Base-by-base conservation (phyloP, 1,140 invertebrate genomes). In the Formica exsecta region DNA sequence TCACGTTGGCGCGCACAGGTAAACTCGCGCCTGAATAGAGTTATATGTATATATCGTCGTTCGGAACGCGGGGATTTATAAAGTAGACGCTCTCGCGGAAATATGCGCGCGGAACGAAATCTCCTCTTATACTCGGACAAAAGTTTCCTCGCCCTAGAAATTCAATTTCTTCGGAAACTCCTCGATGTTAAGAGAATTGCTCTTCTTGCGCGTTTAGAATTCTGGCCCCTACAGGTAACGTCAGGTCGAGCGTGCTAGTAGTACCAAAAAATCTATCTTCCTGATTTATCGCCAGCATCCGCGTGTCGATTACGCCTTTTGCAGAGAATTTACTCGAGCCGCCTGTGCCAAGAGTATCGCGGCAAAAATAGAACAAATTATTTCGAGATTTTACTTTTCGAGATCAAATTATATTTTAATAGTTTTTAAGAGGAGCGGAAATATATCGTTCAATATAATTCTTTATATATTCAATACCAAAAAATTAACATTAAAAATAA, bases 1-100 rank as follows among this genome's bases (percentile, higher is more conserved):
- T 84, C 54, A 54, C 36, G 51, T 65, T 36, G 62, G 5, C 62
- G 62, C 62, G 38, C 68, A 48, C 71, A 65, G 48, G 38, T 76
- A 59, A 84, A 75, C 62, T 87, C 51, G 32, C 25, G 22, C 51
- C 68, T 65, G 61, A 13, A 38, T 74, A 83, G 57, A 86, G 25
- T 84, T 74, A 38, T 74, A 51, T 6, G 48, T 51, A 51, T 32
- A 32, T 51, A 44, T 66, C 77, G 38, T 57, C 19, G 9, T 29
- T 29, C 3, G 32, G 36, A 6, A 16, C 22, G 5, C 65, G 32
- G 36, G 59, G 73, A 83, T 83, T 74, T 83, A 83, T 74, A 83
- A 83, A 83, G 73, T 32, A 73, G 38, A 83, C 38, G 22, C 38
- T 61, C 19, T 25, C 19, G 66, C 48, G 51, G 44, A 71, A 61